These are phyloP conservation scores for Congeria kusceri DNA, from an alignment of 2,888 invertebrate species.

Conservation along the genomic window DNA sequence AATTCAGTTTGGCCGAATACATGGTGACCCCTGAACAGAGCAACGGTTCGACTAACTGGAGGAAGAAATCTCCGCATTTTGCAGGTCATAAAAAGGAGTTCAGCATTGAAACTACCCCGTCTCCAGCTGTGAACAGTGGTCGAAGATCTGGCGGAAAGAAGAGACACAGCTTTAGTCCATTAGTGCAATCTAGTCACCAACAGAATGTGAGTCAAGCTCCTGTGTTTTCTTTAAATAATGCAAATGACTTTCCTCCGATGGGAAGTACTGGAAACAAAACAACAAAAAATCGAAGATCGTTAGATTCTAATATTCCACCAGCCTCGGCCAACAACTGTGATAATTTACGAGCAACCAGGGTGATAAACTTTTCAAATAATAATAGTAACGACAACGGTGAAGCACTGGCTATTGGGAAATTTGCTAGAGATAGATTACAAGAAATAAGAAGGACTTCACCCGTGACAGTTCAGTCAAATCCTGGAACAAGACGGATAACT, in stretches of 20 bases:
- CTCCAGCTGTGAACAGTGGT: conserved; percentile 43
- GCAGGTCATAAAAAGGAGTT: conserved; percentile 49
- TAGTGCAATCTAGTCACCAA: conserved; percentile 34
- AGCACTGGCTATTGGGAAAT: conserved; percentile 10
- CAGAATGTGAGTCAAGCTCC: conserved; percentile 42
- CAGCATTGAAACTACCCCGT: conserved; percentile 59
- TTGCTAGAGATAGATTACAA: conserved; percentile 38
- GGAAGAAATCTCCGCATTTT: conserved; percentile 72
- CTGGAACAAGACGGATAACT: conserved; percentile 38
- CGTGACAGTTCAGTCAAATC: conserved; percentile 22
- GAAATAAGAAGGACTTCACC: conserved; percentile 44
- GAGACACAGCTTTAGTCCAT: conserved; percentile 55
- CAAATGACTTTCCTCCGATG: conserved; percentile 77
- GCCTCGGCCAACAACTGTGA: conserved; percentile 32
- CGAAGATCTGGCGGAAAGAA: conserved; percentile 63
- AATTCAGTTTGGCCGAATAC: conserved; percentile 78
- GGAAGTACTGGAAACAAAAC: conserved; percentile 31
- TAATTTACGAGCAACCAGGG: conserved; percentile 48
- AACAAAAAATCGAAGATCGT: conserved; percentile 22
- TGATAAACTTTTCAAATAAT: conserved; percentile 60
- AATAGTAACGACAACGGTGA: conserved; percentile 5
- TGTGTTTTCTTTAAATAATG: conserved; percentile 71
- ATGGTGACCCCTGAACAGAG: conserved; percentile 70
- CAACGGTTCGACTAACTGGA: conserved; percentile 52
- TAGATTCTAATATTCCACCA: conserved; percentile 29